phyloP scores from a whole-genome alignment of 2,888 invertebrate genomes.

The Drosophila robusta region DNA sequence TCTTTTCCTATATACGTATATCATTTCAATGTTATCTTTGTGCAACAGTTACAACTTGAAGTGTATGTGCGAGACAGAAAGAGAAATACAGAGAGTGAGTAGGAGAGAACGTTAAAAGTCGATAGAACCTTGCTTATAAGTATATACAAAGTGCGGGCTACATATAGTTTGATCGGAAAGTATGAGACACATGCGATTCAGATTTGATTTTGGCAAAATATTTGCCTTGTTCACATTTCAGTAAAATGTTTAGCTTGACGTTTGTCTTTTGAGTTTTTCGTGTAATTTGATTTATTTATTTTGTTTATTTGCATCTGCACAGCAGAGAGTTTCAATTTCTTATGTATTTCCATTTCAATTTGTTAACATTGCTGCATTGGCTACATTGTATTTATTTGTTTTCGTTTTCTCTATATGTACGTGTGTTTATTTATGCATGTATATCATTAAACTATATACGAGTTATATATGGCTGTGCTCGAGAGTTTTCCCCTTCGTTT shows the following conservation, averaged over 20 bases:
- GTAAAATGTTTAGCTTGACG: constrained; percentile 24
- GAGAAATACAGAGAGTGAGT: constrained; percentile 1
- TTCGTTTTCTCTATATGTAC: constrained; percentile 5
- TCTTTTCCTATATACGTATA: constrained; percentile 20
- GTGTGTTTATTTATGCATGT: constrained; percentile 14
- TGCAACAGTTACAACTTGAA: constrained; percentile 30
- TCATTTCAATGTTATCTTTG: constrained; percentile 2
- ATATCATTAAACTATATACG: constrained; percentile 24
- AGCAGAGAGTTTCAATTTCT: constrained; percentile 77
- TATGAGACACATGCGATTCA: constrained; percentile 9
- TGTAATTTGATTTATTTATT: constrained; percentile 10
- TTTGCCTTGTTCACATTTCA: constrained; percentile 37
- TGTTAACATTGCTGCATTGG: constrained; percentile 36
- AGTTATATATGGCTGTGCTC: constrained; percentile 34
- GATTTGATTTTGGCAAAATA: constrained; percentile 47
- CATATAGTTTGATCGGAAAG: constrained; percentile 8
- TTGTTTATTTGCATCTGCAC: constrained; percentile 83
- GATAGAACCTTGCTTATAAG: constrained; percentile 6
- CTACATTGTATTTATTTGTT: constrained; percentile 12
- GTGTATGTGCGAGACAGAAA: constrained; percentile 21
- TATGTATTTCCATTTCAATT: constrained; percentile 38
- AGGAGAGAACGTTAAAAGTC: constrained; percentile 2
- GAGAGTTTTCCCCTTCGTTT: constrained; percentile 15
- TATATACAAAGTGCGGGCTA: constrained; percentile 37
- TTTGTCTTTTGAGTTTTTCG: constrained; percentile 14